A percentile compares a stretch with the other conserved stretches of the same genome.
Conservation (phyloP, 2,888 invertebrate genomes). For the Lithophane leautieri region DNA sequence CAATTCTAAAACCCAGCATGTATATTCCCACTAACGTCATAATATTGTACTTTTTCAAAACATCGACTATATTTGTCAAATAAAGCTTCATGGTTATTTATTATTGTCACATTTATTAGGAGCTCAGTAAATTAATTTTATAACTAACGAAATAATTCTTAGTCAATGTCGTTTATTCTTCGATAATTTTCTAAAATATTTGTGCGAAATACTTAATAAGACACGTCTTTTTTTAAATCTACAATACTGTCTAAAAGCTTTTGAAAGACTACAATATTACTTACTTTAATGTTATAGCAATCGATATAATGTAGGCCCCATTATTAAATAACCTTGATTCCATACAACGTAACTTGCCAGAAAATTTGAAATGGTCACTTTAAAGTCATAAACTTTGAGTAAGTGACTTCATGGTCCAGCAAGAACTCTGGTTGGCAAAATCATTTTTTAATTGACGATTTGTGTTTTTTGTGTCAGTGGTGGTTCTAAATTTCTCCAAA, state of each 20-base stretch:
- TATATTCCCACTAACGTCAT: constrained; percentile 63
- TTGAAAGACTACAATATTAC: constrained; percentile 47
- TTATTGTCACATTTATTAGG: constrained; percentile 6
- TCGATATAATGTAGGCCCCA: constrained; percentile 14
- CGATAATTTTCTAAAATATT: no score
- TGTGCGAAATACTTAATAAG: not conserved
- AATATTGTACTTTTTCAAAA: constrained; percentile 61
- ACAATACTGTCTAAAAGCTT: constrained; percentile 15
- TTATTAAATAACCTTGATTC: constrained; percentile 5
- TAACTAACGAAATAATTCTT: not conserved
- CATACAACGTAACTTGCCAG: not conserved
- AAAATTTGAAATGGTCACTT: constrained; percentile 11
- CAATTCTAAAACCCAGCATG: constrained; percentile 69
- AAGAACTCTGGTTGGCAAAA: constrained; percentile 16
- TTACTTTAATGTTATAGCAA: constrained; percentile 32
- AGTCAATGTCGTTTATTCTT: not conserved
- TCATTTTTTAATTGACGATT: constrained; percentile 1
- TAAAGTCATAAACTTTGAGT: constrained; percentile 3
- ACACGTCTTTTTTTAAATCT: not conserved
- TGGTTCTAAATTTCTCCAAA: constrained; percentile 9
- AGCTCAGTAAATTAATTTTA: constrained; percentile 16
- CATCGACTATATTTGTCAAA: constrained; percentile 30
- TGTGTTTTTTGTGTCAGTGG: not conserved
- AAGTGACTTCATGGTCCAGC: constrained; percentile 13
- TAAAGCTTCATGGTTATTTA: constrained; percentile 37